A percentile compares a stretch with the other conserved stretches of the same genome.
These are phyloP conservation scores for Leptinotarsa texana DNA, from an alignment of 1,140 invertebrate genomes.

Conservation along the genomic window DNA sequence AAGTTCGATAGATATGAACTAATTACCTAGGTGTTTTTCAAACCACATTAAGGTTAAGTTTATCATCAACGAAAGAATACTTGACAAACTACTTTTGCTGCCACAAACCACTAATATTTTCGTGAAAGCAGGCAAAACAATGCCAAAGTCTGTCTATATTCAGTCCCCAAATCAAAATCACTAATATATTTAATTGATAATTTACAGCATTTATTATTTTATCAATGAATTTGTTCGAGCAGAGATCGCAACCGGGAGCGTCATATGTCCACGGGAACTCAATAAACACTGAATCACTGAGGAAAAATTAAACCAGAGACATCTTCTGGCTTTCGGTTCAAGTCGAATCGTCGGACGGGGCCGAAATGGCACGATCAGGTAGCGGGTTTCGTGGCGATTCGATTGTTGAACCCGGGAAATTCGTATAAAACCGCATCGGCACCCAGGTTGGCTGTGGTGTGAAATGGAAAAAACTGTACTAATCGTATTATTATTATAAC, in stretches of 20 bases:
- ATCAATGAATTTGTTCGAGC: neutral
- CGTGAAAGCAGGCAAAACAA: neutral
- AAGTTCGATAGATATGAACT: neutral
- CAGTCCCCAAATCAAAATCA: slow-evolving; percentile 2
- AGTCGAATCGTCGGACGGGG: neutral
- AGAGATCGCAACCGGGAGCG: neutral
- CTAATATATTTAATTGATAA: neutral
- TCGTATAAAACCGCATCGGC: neutral
- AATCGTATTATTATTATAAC: slow-evolving; percentile 4
- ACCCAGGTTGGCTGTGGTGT: neutral
- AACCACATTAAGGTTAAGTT: slow-evolving; percentile 6
- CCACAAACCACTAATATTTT: neutral
- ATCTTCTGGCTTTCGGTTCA: neutral
- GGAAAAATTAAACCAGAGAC: slow-evolving; percentile 1
- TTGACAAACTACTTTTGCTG: slow-evolving; percentile 1
- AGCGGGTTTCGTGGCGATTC: slow-evolving; percentile 7
- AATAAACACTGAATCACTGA: slow-evolving; percentile 5
- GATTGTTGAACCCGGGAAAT: slow-evolving; percentile 7
- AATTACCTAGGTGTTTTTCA: slow-evolving; percentile 3
- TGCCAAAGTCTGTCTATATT: neutral
- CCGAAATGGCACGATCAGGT: slow-evolving; percentile 1
- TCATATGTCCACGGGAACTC: neutral
- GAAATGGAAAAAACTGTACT: neutral
- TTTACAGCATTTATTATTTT: slow-evolving; percentile 1
- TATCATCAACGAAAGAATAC: neutral